These are phyloP conservation scores for Grantiella picta DNA, from an alignment of 2,113 vertebrate genomes.

Conservation along the genomic window DNA sequence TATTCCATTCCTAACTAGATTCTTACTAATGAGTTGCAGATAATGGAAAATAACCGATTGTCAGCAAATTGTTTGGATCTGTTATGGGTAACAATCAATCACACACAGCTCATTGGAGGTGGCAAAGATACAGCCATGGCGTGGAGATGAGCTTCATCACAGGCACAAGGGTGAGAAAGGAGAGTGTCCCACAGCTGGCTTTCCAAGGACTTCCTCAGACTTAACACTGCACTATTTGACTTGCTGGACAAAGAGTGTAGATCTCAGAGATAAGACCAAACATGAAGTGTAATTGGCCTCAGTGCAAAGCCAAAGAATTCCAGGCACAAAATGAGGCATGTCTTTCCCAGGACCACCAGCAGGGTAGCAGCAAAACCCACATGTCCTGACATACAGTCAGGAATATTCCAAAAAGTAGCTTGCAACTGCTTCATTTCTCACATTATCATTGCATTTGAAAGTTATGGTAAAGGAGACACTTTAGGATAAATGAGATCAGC, in stretches of 20 bases:
- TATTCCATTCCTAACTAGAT: background rate
- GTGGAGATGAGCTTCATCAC: background rate
- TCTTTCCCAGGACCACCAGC: background rate
- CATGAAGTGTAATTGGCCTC: background rate
- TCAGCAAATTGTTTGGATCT: background rate
- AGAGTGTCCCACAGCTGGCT: background rate
- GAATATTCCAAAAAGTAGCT: background rate
- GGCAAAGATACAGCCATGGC: fast-evolving
- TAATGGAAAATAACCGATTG: background rate
- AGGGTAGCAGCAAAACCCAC: background rate
- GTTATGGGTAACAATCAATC: background rate
- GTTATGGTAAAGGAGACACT: background rate
- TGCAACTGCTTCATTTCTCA: fast-evolving
- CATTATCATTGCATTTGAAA: background rate
- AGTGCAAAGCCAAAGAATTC: background rate
- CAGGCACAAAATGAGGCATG: background rate
- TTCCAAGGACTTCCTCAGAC: background rate
- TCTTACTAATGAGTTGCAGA: background rate
- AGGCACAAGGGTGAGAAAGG: background rate
- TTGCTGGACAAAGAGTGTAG: background rate
- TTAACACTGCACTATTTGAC: background rate
- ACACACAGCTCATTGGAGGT: background rate
- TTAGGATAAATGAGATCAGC: background rate
- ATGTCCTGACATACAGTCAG: background rate
- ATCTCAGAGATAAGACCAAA: background rate